Evolutionary conservation across 2,888 invertebrate genomes (phyloP), one percentile per base, ranked within the genome.

Genomic region (Shargacucullia verbasci): DNA sequence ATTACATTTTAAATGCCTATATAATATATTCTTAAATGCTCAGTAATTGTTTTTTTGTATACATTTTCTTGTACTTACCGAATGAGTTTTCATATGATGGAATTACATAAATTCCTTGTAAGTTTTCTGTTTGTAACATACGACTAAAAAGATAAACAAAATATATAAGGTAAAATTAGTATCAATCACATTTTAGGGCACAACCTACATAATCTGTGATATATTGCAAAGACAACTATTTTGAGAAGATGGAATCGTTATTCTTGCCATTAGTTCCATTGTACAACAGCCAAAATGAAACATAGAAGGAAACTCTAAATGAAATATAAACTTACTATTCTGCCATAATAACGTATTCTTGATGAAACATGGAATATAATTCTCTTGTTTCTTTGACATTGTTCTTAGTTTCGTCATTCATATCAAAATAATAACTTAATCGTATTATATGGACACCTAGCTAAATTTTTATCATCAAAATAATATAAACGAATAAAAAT

Each of bases 21-120:
- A 95, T 96, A 9, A 6, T 8, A 29, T 29, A 8, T 29, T 29
- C 7, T 9, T 29, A 29, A 29, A 29, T 9, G 9, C 29, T 29
- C 1, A 27, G 29, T 9, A 8, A 29, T 29, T 6, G 20, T 2
- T 3, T 20, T 3, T 20, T 29, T 2, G 2, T 29, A 33, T n/a
- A 33, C 6, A 20, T 20, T 20, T 20, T 20, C 13, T 15, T 35
- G 10, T 65, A 95, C 96, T 96, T 95, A 98, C 98, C 83, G 80
- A 97, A 95, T 48, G 97, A 96, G 83, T 96, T 97, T 80, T 96
- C 96, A 81, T 96, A 96, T 43, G 99, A 98, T 56, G 99, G 99
- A 88, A 99, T 98, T 13, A 98, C 97, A 92, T 99, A 99, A 59
- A 99, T 95, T 46, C 99, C 98, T 79, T 96, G 96, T 72, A 98